These are phyloP conservation scores for Syrmaticus mikado DNA, from an alignment of 2,113 vertebrate species.

Conservation along the genomic window DNA sequence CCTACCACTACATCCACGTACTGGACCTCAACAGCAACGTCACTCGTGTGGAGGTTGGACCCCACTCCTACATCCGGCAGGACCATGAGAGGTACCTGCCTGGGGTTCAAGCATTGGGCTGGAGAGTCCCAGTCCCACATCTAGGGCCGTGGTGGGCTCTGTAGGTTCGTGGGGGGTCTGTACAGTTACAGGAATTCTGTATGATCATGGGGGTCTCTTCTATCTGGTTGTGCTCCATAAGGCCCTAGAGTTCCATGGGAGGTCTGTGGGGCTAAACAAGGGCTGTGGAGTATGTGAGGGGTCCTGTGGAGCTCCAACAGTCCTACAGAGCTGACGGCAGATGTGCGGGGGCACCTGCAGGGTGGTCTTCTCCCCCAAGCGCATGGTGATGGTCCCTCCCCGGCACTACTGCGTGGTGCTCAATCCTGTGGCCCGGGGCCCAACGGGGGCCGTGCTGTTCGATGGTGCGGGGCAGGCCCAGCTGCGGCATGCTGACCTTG, in stretches of 20 bases:
- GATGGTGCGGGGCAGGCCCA: constrained; percentile 86
- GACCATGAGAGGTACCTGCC: neutral
- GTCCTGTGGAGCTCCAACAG: too few relatives aligned
- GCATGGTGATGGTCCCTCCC: constrained; percentile 89
- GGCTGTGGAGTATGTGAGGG: neutral
- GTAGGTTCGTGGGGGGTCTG: too few relatives aligned
- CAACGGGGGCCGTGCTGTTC: constrained; percentile 62
- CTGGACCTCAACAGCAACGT: constrained; percentile 94
- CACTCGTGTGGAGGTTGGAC: constrained; percentile 86
- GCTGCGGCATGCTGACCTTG: constrained; percentile 80
- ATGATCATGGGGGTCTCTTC: neutral
- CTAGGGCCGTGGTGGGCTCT: neutral
- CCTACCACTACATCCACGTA: constrained; percentile 90
- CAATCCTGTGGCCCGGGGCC: constrained; percentile 82
- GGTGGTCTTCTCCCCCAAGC: constrained; percentile 80
- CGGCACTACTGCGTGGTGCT: constrained; percentile 87
- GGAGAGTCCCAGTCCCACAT: neutral
- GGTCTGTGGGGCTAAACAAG: neutral
- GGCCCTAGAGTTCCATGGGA: neutral
- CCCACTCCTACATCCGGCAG: constrained; percentile 89
- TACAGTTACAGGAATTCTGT: neutral
- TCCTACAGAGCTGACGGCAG: neutral
- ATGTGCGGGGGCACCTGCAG: constrained; percentile 47
- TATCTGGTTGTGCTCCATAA: neutral
- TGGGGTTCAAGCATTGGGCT: neutral